A percentile compares a stretch with the other conserved stretches of the same genome.
Conservation (phyloP, 2,797 vertebrate genomes). For the Urosaurus nigricauda region DNA sequence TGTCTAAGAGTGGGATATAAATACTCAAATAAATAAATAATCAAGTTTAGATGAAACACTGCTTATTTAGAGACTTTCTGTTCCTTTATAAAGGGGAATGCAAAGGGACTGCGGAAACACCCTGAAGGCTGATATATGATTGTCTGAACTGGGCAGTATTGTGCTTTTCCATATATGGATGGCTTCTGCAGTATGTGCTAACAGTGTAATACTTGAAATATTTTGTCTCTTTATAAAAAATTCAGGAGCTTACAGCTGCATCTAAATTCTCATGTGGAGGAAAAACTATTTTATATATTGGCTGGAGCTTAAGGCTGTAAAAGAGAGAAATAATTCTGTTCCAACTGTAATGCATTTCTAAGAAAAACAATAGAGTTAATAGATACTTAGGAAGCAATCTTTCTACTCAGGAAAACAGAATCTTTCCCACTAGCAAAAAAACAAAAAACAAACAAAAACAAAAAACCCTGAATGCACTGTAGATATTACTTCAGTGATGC, state of each 20-base stretch:
- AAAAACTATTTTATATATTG: neutral
- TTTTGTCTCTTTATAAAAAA: constrained; percentile 14
- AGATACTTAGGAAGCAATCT: neutral
- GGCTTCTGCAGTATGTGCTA: neutral
- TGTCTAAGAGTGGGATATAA: too few species aligned
- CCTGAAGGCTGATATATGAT: too few species aligned
- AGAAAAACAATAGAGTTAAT: constrained; percentile 4
- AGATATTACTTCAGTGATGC: constrained; percentile 26
- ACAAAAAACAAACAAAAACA: too few species aligned
- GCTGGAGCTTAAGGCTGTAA: neutral
- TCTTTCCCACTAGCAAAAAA: neutral
- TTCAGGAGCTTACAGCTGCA: constrained; percentile 5
- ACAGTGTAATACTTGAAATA: neutral
- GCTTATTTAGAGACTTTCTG: neutral
- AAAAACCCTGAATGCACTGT: constrained; percentile 18
- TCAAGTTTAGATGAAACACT: neutral
- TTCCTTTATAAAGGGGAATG: neutral
- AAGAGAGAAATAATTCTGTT: constrained; percentile 4
- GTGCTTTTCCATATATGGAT: neutral
- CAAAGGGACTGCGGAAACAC: neutral
- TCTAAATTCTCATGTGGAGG: neutral
- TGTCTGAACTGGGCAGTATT: neutral
- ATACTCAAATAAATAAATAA: too few species aligned
- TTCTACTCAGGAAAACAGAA: neutral
- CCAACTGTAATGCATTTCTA: neutral